phyloP scores from a whole-genome alignment of 2,113 vertebrate genomes.

The Pangasianodon gigas region DNA sequence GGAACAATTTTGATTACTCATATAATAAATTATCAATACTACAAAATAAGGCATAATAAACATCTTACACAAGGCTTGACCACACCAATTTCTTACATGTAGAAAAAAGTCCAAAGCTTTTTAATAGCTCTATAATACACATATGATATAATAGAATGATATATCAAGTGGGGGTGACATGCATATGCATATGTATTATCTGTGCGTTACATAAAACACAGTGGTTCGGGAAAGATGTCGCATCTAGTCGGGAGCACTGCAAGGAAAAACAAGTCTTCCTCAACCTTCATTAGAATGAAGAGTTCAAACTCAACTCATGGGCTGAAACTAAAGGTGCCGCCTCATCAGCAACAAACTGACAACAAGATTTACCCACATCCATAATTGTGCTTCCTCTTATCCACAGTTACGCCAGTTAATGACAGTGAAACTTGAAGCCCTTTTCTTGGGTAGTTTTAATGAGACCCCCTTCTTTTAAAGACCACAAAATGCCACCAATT shows the following conservation, averaged over 20 bases:
- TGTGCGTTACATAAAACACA: not conserved
- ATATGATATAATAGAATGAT: not conserved
- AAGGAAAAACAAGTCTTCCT: not conserved
- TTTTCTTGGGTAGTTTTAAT: constrained; percentile 88
- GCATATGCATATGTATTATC: not conserved
- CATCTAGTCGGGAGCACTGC: not conserved
- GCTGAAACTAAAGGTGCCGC: constrained; percentile 80
- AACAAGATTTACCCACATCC: constrained; percentile 93
- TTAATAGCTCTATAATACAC: not conserved
- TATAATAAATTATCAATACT: not conserved
- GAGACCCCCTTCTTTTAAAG: constrained; percentile 88
- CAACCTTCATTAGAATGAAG: constrained; percentile 40
- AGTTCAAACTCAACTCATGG: constrained; percentile 65
- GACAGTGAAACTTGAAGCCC: constrained; percentile 87
- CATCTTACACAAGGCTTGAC: not conserved
- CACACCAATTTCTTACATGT: not conserved
- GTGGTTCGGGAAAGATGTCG: not conserved
- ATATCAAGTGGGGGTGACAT: not conserved
- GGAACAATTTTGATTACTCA: not conserved
- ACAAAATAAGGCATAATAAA: not conserved
- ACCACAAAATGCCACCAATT: constrained; percentile 97
- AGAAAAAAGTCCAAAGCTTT: not conserved
- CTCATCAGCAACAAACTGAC: constrained; percentile 96
- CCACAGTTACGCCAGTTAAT: constrained; percentile 89
- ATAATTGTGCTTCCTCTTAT: constrained; percentile 96